Base-by-base conservation (phyloP, 2,888 invertebrate species). In the Diabrotica balteata region DNA sequence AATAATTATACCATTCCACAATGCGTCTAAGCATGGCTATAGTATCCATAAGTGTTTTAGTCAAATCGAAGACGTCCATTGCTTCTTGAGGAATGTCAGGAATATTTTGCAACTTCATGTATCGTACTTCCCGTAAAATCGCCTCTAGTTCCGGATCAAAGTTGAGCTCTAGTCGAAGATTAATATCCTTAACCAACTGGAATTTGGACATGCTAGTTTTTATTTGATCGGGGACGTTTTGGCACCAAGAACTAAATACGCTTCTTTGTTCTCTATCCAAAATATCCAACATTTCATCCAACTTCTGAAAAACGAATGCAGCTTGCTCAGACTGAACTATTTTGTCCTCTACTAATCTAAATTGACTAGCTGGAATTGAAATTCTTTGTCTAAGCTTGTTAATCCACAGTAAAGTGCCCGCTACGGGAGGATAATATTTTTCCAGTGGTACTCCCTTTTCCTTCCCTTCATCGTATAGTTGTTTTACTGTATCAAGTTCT, bases 1-100 rank as follows among this genome's bases (percentile, higher is more conserved):
- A 89, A 71, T 90, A 90, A 80, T 97, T 97, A 83, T 96, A 96
- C 92, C 95, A 91, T 55, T 90, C 86, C 7, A 90, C 87, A n/a
- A 90, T 88, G n/a, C 90, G 86, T 32, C 79, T 81, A 17, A 86
- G 81, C 72, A 84, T 84, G 51, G 82, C 78, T 8, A 81, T 79
- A 32, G 78, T 80, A 22, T 78, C 83, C 68, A 86, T 88, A 59
- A 96, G 86, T 69, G 89, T 90, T 78, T 94, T 91, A 74, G 90
- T 88, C 65, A 90, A 87, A 0, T 85, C 86, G 78, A 89, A 93
- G 52, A 96, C 85, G 22, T 88, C 87, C 10, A 86, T 74, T 0
- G 91, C 90, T 61, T 89, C 88, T 58, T 88, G 87, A 9, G 80
- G 80, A 67, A 93, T 85, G 42, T 89, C 87, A 67, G 88, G 88